A percentile compares a stretch with the other conserved stretches of the same genome.
These are phyloP conservation scores for Microctonus aethiopoides DNA, from an alignment of 2,888 invertebrate species.

Conservation along the genomic window DNA sequence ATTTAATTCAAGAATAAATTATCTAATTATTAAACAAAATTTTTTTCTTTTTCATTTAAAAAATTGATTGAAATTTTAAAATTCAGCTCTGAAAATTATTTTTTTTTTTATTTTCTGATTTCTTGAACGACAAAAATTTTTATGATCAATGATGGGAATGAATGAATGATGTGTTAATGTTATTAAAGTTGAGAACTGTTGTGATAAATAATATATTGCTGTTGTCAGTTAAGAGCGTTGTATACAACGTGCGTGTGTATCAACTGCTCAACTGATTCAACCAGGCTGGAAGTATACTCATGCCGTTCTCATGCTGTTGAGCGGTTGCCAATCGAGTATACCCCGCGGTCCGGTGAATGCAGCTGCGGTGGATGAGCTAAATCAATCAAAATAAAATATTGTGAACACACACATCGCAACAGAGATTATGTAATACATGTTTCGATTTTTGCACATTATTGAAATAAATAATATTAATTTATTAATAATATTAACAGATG, in stretches of 20 bases:
- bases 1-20: too few relatives aligned
- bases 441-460: constrained; percentile 27
- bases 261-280: constrained; percentile 58
- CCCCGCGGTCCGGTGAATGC: constrained; percentile 63
- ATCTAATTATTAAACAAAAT: too few relatives aligned
- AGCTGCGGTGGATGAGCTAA: constrained; percentile 58
- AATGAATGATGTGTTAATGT: neutral
- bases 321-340: constrained; percentile 66
- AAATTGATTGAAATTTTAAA: too few relatives aligned
- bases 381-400: constrained; percentile 52
- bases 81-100: too few relatives aligned
- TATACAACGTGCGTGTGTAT: constrained; percentile 13
- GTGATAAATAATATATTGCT: neutral
- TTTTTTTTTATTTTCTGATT: too few relatives aligned
- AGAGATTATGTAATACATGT: constrained; percentile 41
- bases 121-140: too few relatives aligned
- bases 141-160: neutral
- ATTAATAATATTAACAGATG: constrained; percentile 5
- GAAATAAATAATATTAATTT: constrained; percentile 12
- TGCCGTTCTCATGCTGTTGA: constrained; percentile 67
- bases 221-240: constrained; percentile 9
- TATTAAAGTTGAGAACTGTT: neutral
- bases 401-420: constrained; percentile 38
- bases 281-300: constrained; percentile 66
- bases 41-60: too few relatives aligned